These are phyloP conservation scores for Mimumesa dahlbomi DNA, from an alignment of 2,888 invertebrate genomes.

Conservation along the genomic window DNA sequence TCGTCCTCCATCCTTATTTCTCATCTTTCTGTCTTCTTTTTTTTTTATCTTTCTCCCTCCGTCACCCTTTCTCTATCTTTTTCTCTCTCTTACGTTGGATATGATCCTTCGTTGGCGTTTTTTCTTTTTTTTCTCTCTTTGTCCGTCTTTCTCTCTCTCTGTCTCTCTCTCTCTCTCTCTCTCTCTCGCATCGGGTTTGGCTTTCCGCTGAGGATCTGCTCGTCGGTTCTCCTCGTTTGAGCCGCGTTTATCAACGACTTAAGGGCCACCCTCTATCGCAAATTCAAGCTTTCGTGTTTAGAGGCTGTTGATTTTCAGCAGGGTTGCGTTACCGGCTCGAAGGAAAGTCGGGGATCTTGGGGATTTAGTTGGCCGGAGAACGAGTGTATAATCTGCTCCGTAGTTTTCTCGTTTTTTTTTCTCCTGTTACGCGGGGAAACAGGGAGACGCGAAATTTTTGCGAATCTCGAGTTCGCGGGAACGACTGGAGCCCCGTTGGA, in stretches of 20 bases:
- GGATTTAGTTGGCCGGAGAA: slow-evolving; percentile 1
- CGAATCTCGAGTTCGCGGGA: too few relatives aligned
- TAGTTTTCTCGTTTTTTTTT: too few relatives aligned
- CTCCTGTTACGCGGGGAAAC: too few relatives aligned
- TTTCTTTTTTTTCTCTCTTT: not conserved
- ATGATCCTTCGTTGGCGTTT: not conserved
- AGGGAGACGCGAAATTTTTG: too few relatives aligned
- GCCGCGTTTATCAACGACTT: slow-evolving; percentile 6
- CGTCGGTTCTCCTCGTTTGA: not conserved
- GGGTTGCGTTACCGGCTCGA: slow-evolving; percentile 1
- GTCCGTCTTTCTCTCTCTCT: not conserved
- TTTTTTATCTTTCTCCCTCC: not conserved
- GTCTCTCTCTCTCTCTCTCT: not conserved
- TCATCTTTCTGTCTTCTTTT: not conserved
- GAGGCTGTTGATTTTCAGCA: slow-evolving; percentile 12
- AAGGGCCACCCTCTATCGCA: slow-evolving; percentile 2
- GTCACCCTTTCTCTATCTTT: not conserved
- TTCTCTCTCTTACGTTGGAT: too few relatives aligned
- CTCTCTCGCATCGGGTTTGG: not conserved
- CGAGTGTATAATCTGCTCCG: too few relatives aligned
- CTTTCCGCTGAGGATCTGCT: not conserved
- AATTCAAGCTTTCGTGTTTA: slow-evolving; percentile 10
- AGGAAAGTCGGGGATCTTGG: not conserved
- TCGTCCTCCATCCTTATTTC: not conserved
- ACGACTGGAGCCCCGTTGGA: too few relatives aligned